phyloP scores from a whole-genome alignment of 2,888 invertebrate species.

The Tiliacea citrago region DNA sequence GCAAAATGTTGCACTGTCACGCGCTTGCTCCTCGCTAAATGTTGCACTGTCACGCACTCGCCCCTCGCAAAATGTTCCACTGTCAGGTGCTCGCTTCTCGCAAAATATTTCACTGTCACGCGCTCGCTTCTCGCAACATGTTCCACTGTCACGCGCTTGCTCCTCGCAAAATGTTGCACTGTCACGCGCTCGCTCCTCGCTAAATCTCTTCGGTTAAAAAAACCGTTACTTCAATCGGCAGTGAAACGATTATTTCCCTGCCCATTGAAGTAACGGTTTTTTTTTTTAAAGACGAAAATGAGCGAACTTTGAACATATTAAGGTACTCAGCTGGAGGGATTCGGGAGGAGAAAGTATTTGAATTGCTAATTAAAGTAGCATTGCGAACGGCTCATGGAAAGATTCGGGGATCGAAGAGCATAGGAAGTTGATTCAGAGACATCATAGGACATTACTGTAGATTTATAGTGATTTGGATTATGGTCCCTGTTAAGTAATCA shows the following conservation, averaged over 20 bases:
- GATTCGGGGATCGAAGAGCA: conserved; percentile 38
- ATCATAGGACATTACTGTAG: not conserved
- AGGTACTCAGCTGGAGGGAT: conserved; percentile 52
- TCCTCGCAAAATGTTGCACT: conserved; percentile 28
- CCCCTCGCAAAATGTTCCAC: conserved; percentile 3
- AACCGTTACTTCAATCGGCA: conserved; percentile 30
- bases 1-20: conserved; percentile 34
- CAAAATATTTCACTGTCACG: conserved; percentile 38
- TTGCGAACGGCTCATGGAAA: conserved; percentile 52
- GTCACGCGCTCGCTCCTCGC: conserved; percentile 16
- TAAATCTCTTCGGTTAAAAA: conserved; percentile 15
- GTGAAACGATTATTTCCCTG: conserved; percentile 10
- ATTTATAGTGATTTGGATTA: not conserved
- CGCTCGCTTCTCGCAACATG: not conserved
- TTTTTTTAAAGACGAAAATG: conserved; percentile 45
- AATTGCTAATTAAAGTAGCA: conserved; percentile 78
- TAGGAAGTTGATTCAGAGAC: not conserved
- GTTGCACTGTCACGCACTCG: conserved; percentile 33
- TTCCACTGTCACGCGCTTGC: no score
- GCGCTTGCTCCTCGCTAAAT: conserved; percentile 7
- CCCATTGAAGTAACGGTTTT: no score
- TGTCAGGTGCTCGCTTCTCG: no score
- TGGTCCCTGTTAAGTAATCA: not conserved
- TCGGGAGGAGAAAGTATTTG: conserved; percentile 69
- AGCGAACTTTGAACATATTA: conserved; percentile 57